Conservation (phyloP, 1,140 invertebrate species). For the Neomicropteryx cornuta region DNA sequence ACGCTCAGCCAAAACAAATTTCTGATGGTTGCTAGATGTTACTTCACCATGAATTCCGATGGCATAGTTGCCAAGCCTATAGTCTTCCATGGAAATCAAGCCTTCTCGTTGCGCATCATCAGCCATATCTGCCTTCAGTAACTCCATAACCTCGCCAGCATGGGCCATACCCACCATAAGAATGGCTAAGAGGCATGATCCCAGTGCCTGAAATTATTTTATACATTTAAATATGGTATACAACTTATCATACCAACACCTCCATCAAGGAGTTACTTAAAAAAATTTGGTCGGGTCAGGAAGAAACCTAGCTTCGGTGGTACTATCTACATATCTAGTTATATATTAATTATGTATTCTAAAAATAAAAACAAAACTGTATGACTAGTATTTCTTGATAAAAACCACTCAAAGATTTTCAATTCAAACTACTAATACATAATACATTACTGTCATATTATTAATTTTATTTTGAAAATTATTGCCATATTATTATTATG, state of each 20-base stretch:
- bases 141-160: constrained; percentile 14
- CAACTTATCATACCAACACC: background rate
- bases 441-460: too few species aligned
- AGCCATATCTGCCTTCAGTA: constrained; percentile 16
- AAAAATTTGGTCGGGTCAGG: background rate
- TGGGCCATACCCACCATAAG: constrained; percentile 14
- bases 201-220: constrained; percentile 10
- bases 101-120: constrained; percentile 15
- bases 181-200: constrained; percentile 12
- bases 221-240: too few species aligned
- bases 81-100: constrained; percentile 9
- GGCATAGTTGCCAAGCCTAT: too few species aligned
- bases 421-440: too few species aligned
- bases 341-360: too few species aligned
- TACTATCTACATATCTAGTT: too few species aligned
- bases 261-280: background rate
- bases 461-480: too few species aligned
- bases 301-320: background rate
- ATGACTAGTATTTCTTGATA: background rate
- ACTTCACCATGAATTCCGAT: too few species aligned
- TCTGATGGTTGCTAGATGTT: constrained; percentile 16
- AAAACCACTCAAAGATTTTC: too few species aligned
- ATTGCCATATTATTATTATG: too few species aligned
- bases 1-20: too few species aligned
- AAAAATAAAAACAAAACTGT: background rate